phyloP scores from a whole-genome alignment of 1,140 invertebrate genomes.

The Drosophila suzukii region DNA sequence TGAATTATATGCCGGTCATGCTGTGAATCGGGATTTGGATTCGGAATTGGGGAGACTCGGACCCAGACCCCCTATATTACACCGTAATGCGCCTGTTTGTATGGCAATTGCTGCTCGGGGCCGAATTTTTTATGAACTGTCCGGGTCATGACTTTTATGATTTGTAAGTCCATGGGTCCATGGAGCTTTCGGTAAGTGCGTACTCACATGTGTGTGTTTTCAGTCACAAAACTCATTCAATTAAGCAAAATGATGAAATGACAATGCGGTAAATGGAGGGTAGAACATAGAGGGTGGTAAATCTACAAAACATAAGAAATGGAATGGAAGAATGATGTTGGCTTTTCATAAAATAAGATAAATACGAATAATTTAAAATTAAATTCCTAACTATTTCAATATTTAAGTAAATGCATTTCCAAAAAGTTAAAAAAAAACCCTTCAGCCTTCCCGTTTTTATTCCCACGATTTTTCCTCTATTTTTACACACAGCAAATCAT shows the following conservation, averaged over 20 bases:
- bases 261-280: slow-evolving; percentile 52
- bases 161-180: slow-evolving; percentile 56
- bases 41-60: not conserved
- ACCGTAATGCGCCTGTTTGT: slow-evolving; percentile 72
- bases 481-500: not conserved
- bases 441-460: not conserved
- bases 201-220: slow-evolving; percentile 65
- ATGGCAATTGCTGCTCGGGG: slow-evolving; percentile 75
- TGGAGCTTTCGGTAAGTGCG: slow-evolving; percentile 16
- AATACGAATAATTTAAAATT: not conserved
- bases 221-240: slow-evolving; percentile 68
- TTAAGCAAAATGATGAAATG: slow-evolving; percentile 64
- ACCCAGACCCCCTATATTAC: not conserved
- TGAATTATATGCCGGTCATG: slow-evolving; percentile 79
- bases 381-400: not conserved
- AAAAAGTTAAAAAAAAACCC: too few relatives aligned
- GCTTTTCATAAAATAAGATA: not conserved
- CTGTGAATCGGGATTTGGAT: slow-evolving; percentile 51
- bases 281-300: not conserved
- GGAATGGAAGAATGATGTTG: not conserved
- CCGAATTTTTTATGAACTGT: slow-evolving; percentile 77
- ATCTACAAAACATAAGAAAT: slow-evolving; percentile 5
- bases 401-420: not conserved
- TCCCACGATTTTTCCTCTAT: not conserved
- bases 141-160: slow-evolving; percentile 77